Base-by-base conservation (phyloP, 2,888 invertebrate genomes). In the Lithophane leautieri region DNA sequence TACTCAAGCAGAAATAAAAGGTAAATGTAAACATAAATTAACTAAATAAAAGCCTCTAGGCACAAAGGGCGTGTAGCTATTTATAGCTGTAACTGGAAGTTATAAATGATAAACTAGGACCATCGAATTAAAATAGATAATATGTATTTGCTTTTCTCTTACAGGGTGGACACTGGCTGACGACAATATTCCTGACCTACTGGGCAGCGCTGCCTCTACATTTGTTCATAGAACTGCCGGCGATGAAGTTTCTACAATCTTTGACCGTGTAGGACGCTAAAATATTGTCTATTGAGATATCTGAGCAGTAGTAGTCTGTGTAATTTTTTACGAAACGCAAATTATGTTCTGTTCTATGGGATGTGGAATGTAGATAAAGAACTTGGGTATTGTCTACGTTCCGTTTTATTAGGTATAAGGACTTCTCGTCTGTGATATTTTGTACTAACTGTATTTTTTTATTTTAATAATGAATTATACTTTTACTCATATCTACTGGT, bases 161-260 rank as follows among this genome's bases (percentile, higher is more conserved):
- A 19, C 92, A 94, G 94, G 90, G 89, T 19, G 91, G 89, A 2
- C 91, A 92, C 76, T 90, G 90, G 89, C 81, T 92, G 9, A 60
- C 77, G 25, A 91, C 93, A 25, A 84, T 92, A 54, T 83, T 90
- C 52, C 75, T 90, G 78, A 90, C 90, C 0, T 93, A 92, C 85
- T 74, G 82, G 19, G 81, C 89, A 8, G 91, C 94, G 6, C 12
- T 94, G 14, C 91, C 91, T 7, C 88, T 94, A 16, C 89, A 94
- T 73, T 79, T 94, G 14, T 62, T 91, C 47, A 79, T 94, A 4
- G 94, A 94, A 78, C 66, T 90, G 11, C 94, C 94, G 0, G 62
- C 84, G 22, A 92, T 90, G 69, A 90, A 78, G 81, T 92, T 91
- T 79, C 83, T 93, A 25, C 89, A 89, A 50, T 78, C 88, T 22